Percentiles rank a stretch among this genome's conserved stretches.
phyloP scores from a whole-genome alignment of 2,797 vertebrate genomes.

The Diplodus sargus region DNA sequence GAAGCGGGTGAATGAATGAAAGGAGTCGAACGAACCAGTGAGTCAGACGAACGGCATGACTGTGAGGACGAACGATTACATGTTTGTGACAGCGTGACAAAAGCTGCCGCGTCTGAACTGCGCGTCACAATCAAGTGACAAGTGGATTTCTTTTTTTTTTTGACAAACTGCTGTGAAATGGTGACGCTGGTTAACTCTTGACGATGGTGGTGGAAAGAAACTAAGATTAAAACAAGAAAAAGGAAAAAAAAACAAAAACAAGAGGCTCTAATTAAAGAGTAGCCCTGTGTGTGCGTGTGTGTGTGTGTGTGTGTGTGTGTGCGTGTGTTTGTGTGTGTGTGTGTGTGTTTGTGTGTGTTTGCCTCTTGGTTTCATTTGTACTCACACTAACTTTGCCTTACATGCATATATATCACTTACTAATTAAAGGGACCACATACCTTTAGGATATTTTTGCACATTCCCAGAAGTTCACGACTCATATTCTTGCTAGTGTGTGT shows the following conservation, averaged over 20 bases:
- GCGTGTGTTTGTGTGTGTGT: neutral
- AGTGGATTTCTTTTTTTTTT: neutral
- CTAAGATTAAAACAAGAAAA: neutral
- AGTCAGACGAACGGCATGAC: neutral
- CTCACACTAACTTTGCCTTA: neutral
- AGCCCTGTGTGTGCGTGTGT: neutral
- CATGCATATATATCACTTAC: neutral
- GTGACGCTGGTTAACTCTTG: constrained; percentile 2
- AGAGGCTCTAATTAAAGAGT: constrained; percentile 1
- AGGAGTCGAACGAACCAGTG: constrained; percentile 10
- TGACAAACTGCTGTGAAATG: constrained; percentile 22
- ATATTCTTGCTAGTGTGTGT: no score
- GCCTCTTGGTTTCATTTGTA: neutral
- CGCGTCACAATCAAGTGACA: neutral
- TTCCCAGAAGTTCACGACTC: neutral
- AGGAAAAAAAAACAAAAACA: constrained; percentile 3
- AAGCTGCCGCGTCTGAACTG: constrained; percentile 17
- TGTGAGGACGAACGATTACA: neutral
- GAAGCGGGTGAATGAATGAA: constrained; percentile 4
- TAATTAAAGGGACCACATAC: neutral
- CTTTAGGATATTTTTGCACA: neutral
- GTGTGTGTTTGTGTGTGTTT: neutral
- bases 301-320: neutral
- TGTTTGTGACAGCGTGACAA: constrained; percentile 15
- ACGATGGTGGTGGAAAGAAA: neutral